A percentile compares a stretch with the other conserved stretches of the same genome.
Evolutionary conservation across 64 coral and sea anemone species (phyloP).

Genomic region (Astreopora myriophthalma): DNA sequence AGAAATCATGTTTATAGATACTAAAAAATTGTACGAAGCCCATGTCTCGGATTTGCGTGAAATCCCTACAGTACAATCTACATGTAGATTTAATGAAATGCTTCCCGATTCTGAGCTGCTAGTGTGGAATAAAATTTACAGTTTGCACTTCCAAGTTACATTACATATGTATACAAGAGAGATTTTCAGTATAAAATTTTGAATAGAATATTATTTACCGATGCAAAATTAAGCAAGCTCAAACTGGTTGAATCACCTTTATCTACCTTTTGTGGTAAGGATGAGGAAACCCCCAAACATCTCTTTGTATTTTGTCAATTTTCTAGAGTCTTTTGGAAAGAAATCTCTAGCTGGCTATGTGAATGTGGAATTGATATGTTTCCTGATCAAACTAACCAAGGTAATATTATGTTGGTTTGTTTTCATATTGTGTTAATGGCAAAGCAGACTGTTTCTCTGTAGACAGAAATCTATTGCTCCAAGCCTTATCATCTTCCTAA

Average conservation of each 20-base stretch:
- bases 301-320: neutral
- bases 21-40: neutral
- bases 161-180: neutral
- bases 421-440: no score
- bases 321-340: neutral
- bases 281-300: no score
- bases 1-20: neutral
- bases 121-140: slow-evolving; percentile 3
- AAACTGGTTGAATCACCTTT: no score
- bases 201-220: neutral
- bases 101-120: neutral
- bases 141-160: neutral
- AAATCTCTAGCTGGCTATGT: neutral
- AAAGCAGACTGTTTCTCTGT: no score
- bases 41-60: neutral
- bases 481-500: no score
- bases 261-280: no score
- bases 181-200: neutral
- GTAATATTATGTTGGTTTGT: slow-evolving; percentile 21
- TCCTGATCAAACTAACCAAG: neutral
- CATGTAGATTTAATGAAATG: no score
- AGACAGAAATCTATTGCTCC: no score
- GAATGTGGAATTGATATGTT: neutral
- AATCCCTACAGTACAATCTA: no score
- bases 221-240: no score